Evolutionary conservation across 2,888 invertebrate species (phyloP), one percentile per base, ranked within the genome.

Genomic region (Argyresthia albistria): DNA sequence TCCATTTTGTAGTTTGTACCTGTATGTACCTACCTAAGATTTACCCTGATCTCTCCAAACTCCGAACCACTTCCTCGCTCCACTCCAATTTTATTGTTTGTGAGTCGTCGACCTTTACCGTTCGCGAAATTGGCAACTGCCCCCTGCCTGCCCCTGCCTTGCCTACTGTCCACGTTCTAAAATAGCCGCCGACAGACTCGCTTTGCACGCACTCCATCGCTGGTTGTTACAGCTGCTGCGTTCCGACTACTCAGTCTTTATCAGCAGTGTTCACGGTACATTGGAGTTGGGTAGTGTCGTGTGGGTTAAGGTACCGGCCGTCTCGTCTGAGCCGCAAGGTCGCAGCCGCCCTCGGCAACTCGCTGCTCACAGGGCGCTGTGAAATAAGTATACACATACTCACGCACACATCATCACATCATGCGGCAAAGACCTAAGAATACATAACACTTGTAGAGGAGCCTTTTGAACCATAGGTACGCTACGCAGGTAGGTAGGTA

Each of bases 271-370:
- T 25, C 25, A 4, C 25, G 2, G 6, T 4, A 25, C 15, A 49
- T 37, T 47, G 9, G 12, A 35, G 12, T 10, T 45, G 39, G 7
- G 10, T 15, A 15, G 45, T 43, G 15, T n/a, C 45, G n/a, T 15
- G n/a, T 15, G 15, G 9, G 45, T 45, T 10, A 15, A 14, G 25
- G 25, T 45, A 14, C 15, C 45, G 15, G 15, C 15, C 16, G 45
- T n/a, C 16, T 15, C 45, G 45, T 83, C 83, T 80, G 81, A 67
- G 66, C 64, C 73, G 70, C 84, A 86, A 84, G 84, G 86, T 83
- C 25, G 25, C 25, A 25, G 25, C 82, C 75, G 78, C 46, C 25
- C 16, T 46, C 46, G 15, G 43, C 43, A 43, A 43, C 43, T 11
- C 12, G 12, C 12, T 14, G 12, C 43, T 2, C 25, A 25, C 25